A percentile compares a stretch with the other conserved stretches of the same genome.
Conservation (phyloP, 2,797 vertebrate genomes). For the Phoeniculus purpureus region DNA sequence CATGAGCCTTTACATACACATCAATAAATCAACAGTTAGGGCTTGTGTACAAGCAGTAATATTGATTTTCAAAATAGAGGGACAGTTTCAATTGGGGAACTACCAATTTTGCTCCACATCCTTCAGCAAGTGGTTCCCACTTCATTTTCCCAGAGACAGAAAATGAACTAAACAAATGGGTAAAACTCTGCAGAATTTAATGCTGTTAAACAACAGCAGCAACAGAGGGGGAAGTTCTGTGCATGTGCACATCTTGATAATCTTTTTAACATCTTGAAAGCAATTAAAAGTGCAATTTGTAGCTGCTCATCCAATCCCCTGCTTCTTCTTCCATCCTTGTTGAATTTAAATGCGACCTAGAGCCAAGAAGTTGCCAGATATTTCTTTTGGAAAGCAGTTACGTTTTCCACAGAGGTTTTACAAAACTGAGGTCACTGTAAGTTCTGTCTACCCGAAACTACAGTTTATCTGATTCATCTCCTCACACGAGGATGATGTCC, state of each 20-base stretch:
- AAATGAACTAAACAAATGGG: not conserved
- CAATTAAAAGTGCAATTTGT: not conserved
- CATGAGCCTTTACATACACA: not conserved
- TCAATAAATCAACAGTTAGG: not conserved
- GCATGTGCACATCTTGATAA: not conserved
- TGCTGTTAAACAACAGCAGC: not conserved
- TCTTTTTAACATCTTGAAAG: not conserved
- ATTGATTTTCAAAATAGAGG: constrained; percentile 40
- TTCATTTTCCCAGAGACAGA: not conserved
- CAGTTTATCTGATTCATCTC: not conserved
- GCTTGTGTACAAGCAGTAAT: not conserved
- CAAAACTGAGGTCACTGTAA: not conserved
- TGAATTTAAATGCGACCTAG: not conserved
- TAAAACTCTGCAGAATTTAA: not conserved
- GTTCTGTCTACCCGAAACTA: not conserved
- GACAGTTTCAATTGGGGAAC: not conserved
- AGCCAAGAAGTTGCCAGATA: not conserved
- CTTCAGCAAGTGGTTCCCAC: not conserved
- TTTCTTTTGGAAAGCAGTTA: not conserved
- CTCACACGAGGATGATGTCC: not conserved
- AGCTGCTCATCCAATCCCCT: not conserved
- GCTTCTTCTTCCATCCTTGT: not conserved
- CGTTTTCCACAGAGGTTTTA: not conserved
- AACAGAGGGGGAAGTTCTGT: not conserved
- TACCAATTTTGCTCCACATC: not conserved